phyloP scores from a whole-genome alignment of 2,797 vertebrate genomes.

The Tragelaphus oryx region DNA sequence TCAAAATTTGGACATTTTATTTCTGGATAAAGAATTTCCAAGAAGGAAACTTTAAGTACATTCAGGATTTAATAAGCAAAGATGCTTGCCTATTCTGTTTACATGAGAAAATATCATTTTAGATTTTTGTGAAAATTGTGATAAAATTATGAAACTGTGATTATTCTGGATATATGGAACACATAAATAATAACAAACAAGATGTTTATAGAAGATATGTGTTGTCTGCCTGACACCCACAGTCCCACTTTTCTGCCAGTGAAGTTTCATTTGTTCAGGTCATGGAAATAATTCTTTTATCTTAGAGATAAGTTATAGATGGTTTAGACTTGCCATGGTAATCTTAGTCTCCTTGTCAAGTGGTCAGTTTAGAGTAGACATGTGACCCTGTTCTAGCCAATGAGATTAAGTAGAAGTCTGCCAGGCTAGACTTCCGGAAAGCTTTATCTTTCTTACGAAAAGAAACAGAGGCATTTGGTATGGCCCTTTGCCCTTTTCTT shows the following conservation, averaged over 20 bases:
- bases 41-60: slow-evolving; percentile 17
- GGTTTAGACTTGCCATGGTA: not conserved
- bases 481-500: not conserved
- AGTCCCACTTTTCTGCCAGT: not conserved
- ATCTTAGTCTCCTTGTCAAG: not conserved
- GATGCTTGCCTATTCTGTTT: slow-evolving; percentile 12
- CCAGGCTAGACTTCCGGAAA: not conserved
- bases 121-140: not conserved
- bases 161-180: not conserved
- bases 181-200: not conserved
- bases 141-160: not conserved
- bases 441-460: slow-evolving; percentile 1
- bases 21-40: slow-evolving; percentile 29
- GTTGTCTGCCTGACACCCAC: not conserved
- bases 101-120: not conserved
- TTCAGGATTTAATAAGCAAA: not conserved
- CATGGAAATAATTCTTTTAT: not conserved
- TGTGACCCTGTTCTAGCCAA: not conserved
- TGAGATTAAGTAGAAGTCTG: not conserved
- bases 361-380: not conserved
- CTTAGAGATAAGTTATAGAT: not conserved
- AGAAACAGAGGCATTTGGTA: not conserved
- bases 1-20: slow-evolving; percentile 35
- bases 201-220: not conserved
- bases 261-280: not conserved